Base-by-base conservation (phyloP, 2,888 invertebrate species). In the Lithophane socia region DNA sequence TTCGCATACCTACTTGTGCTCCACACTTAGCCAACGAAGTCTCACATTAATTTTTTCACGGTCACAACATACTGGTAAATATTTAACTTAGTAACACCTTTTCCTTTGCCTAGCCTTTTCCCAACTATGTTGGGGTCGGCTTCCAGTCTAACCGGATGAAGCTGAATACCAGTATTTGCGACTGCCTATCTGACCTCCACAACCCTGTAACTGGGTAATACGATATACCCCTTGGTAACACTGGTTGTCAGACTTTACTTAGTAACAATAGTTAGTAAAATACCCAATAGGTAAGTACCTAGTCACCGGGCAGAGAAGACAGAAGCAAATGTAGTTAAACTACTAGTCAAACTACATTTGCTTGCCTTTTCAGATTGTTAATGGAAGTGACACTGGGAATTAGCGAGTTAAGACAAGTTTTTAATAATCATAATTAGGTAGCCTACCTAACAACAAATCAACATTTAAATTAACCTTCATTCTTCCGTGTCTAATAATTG, bases 41-140 rank as follows among this genome's bases (percentile, higher is more conserved):
- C 13, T 78, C 65, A 37, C 44, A 75, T 54, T 49, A 29, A 49
- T n/a, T 77, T 72, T 49, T 49, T 49, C n/a, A 72, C 47, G 63
- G 71, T 54, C 70, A 69, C 24, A n/a, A 49, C 4, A n/a, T 21
- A n/a, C n/a, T 52, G 56, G 12, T 9, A 37, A 73, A 64, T 64
- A 29, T 42, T 58, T 56, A 70, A 13, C 3, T 42, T 47, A 16
- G 18, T 63, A 56, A 58, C 73, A 64, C 1, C 29, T 29, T 29
- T 29, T 29, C 29, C 29, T 29, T 29, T 29, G 29, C 29, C 29
- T 29, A 29, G 29, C 29, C 29, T 29, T 29, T 29, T 29, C 29
- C 29, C 29, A 29, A 29, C 29, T 29, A 29, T 29, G 29, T 29
- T 29, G 29, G 29, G 29, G 29, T 1, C 29, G 29, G 29, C 29